Base-by-base conservation (phyloP, 2,888 invertebrate species). In the Myopa tessellatipennis region DNA sequence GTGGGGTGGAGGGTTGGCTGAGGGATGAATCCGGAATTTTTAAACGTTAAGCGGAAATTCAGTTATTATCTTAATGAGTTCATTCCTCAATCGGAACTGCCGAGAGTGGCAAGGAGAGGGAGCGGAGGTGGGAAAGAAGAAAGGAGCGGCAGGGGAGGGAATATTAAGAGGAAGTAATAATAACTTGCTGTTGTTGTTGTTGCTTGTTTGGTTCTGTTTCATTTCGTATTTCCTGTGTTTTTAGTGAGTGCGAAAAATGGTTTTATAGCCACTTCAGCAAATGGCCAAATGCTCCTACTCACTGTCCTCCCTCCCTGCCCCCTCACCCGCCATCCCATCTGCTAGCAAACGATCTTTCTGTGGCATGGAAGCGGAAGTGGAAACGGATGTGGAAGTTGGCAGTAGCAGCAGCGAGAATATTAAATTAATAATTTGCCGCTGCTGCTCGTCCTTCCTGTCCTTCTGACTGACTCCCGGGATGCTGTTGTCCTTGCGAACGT, bases 31-130 rank as follows among this genome's bases (percentile, higher is more conserved):
- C 63, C 34, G 38, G 40, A 26, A 50, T 18, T 70, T 70, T 12
- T 52, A 68, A 72, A 55, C 52, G 77, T 61, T 76, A 77, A 78
- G 60, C 71, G 78, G 79, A 85, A 85, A 83, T 85, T 45, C 45
- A 82, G 34, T 38, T 83, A 85, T 86, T 87, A 86, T 87, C 87
- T 87, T 87, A 87, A 87, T 87, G 86, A 87, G 86, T 85, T 87
- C 85, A 86, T 81, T 79, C 80, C 81, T 82, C 82, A 83, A 83
- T 82, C 81, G 81, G 80, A 78, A 76, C 79, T 79, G 79, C 79
- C 78, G 77, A 36, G 6, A 70, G 26, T n/a, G 18, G 18, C 26
- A 45, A 14, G 26, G 52, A 55, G 36, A 26, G n/a, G 10, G 55
- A 6, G 36, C 5, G 10, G 34, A 52, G 2, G 7, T 12, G 34